These are phyloP conservation scores for Lacanobia wlatinum DNA, from an alignment of 2,888 invertebrate species.

Conservation along the genomic window DNA sequence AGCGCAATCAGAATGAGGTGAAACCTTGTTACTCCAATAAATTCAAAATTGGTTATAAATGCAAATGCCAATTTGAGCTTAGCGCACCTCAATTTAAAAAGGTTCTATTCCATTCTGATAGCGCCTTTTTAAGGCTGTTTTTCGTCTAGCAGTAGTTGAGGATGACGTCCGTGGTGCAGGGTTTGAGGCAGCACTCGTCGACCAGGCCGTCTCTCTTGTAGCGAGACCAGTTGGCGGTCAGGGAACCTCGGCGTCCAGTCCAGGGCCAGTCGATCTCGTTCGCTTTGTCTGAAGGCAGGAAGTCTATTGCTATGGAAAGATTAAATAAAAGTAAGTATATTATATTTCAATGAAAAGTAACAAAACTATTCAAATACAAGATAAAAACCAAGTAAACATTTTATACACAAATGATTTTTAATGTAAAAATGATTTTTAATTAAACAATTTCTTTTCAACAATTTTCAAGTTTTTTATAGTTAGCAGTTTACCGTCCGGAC, in stretches of 20 bases:
- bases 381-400: neutral
- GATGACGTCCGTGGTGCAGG: constrained; percentile 74
- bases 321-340: neutral
- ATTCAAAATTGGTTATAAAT: neutral
- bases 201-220: constrained; percentile 74
- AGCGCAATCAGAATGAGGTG: constrained; percentile 9
- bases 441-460: no score
- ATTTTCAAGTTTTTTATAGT: no score
- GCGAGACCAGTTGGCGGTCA: constrained; percentile 71
- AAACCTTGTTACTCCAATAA: neutral
- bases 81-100: neutral
- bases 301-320: constrained; percentile 37
- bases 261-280: constrained; percentile 71
- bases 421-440: no score
- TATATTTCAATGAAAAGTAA: neutral
- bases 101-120: constrained; percentile 4
- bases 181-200: constrained; percentile 76
- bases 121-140: constrained; percentile 2
- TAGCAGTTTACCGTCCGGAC: neutral
- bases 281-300: constrained; percentile 59
- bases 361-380: neutral
- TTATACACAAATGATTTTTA: no score
- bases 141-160: constrained; percentile 71
- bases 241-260: constrained; percentile 69
- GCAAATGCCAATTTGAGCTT: constrained; percentile 27